A percentile compares a stretch with the other conserved stretches of the same genome.
These are phyloP conservation scores for Charanyca ferruginea DNA, from an alignment of 2,888 invertebrate species.

Conservation along the genomic window DNA sequence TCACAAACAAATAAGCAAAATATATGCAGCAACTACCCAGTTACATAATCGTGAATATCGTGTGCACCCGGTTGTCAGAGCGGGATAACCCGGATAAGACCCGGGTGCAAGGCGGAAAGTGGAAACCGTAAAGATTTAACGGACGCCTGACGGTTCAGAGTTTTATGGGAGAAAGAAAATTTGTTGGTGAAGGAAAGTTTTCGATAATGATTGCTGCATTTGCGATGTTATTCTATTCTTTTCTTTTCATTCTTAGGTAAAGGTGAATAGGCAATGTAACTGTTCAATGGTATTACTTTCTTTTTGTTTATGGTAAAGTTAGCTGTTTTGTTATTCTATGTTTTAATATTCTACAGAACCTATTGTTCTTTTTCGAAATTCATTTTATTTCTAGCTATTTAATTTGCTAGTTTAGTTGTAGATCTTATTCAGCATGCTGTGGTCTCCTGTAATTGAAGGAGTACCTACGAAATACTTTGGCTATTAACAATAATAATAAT, in stretches of 20 bases:
- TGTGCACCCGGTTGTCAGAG: conserved; percentile 62
- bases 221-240: conserved; percentile 18
- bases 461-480: too few relatives aligned
- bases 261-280: too few relatives aligned
- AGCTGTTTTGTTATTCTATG: too few relatives aligned
- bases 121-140: conserved; percentile 79
- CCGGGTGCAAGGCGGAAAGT: conserved; percentile 67
- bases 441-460: too few relatives aligned
- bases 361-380: too few relatives aligned
- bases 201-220: conserved; percentile 45
- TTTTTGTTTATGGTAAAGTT: too few relatives aligned
- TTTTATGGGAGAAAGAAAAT: conserved; percentile 67
- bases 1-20: conserved; percentile 18
- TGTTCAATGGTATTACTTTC: too few relatives aligned
- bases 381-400: too few relatives aligned
- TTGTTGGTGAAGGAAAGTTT: conserved; percentile 51
- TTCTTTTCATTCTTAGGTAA: conserved; percentile 19
- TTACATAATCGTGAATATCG: conserved; percentile 51
- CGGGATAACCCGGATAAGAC: conserved; percentile 67
- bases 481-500: too few relatives aligned
- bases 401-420: too few relatives aligned
- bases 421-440: too few relatives aligned
- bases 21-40: conserved; percentile 15
- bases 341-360: too few relatives aligned
- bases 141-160: conserved; percentile 73